Conservation (phyloP, 2,888 invertebrate species). For the Trimorus sp. region DNA sequence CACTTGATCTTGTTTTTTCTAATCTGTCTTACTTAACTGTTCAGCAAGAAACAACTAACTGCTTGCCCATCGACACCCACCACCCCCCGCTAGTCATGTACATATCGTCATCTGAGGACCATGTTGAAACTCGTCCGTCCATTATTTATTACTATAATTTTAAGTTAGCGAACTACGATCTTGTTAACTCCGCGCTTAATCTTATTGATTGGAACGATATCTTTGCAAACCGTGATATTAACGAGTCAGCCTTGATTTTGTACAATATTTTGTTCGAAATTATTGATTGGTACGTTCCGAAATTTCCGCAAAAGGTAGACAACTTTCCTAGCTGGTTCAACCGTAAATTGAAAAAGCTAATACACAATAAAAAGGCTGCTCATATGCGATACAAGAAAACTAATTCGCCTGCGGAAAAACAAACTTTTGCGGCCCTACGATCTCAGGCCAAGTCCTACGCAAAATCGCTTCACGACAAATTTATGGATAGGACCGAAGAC, state of each 20-base stretch:
- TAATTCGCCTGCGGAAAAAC: neutral
- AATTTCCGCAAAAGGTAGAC: neutral
- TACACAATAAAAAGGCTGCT: slow-evolving; percentile 11
- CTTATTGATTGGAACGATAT: slow-evolving; percentile 8
- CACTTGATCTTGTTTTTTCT: no score
- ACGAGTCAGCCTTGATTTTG: neutral
- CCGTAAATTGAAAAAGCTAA: neutral
- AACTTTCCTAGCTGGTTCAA: slow-evolving; percentile 10
- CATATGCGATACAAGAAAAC: slow-evolving; percentile 1
- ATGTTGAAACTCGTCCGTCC: neutral
- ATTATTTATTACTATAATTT: slow-evolving; percentile 3
- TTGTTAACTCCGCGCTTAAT: neutral
- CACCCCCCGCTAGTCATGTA: no score
- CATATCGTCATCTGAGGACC: no score
- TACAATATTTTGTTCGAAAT: slow-evolving; percentile 12
- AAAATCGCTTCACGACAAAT: neutral
- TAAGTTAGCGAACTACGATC: neutral
- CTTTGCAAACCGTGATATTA: neutral
- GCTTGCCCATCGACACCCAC: no score
- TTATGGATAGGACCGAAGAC: neutral
- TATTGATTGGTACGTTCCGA: slow-evolving; percentile 9
- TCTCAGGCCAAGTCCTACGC: neutral
- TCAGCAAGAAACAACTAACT: no score
- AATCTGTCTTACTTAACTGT: no score
- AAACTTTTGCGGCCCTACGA: neutral